Base-by-base conservation (phyloP, 1,140 invertebrate species). In the Scaptomyza pallida region DNA sequence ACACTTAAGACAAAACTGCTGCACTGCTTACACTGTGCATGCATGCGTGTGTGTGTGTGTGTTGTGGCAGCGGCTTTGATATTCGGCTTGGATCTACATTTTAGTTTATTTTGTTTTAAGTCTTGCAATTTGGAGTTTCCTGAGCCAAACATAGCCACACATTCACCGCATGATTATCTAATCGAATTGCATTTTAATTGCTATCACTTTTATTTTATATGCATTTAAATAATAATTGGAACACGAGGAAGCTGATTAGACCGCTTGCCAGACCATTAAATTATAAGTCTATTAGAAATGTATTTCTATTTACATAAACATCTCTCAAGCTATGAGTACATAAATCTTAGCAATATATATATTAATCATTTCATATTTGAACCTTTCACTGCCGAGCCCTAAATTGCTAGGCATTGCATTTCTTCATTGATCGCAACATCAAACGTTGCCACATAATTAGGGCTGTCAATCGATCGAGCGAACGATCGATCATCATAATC, bases 101-200 rank as follows among this genome's bases (percentile, higher is more conserved):
- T 8, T 43, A n/a, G 44, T 44, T 30, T 21, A 45, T 33, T 51
- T 47, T 40, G 23, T 55, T 45, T 16, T 33, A 61, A 45, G 50
- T 67, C 60, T 67, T 13, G 40, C 56, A 68, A 68, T 47, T 47
- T 30, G 21, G 33, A 68, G 44, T 40, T 72, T 72, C 68, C 62
- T 72, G 68, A 65, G 61, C 62, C 43, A 64, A 45, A 57, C 45
- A 33, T 26, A 15, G 40, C 33, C 69, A 37, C n/a, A 37, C 33
- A 56, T 72, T 72, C 69, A 72, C 63, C 45, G 33, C 40, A 35
- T 47, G 62, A 72, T 72, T 72, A 72, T 67, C 69, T 72, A 72
- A 72, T 72, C 69, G 47, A 30, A 44, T 23, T 67, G 55, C 54
- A 67, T 67, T 72, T 60, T 60, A 72, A 67, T 72, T 54, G 30